phyloP scores from a whole-genome alignment of 92 coral and sea anemone species.

The Plumapathes pennacea region DNA sequence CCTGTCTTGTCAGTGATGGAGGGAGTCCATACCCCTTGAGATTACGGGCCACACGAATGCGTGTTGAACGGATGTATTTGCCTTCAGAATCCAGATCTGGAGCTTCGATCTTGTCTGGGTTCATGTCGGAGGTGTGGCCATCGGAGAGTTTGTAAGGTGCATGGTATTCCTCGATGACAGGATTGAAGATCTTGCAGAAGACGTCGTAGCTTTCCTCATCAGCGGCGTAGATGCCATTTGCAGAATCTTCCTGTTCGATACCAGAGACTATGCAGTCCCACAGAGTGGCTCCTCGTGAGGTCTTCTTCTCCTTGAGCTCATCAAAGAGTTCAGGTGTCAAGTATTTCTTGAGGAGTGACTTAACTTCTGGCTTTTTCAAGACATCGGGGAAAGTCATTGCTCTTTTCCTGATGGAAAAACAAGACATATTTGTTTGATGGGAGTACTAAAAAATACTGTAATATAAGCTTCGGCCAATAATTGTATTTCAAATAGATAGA shows the following conservation, averaged over 20 bases:
- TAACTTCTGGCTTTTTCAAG: slow-evolving; percentile 48
- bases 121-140: slow-evolving; percentile 79
- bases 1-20: slow-evolving; percentile 67
- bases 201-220: slow-evolving; percentile 69
- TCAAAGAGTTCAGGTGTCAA: slow-evolving; percentile 47
- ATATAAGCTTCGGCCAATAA: too few species aligned
- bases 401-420: too few species aligned
- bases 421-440: too few species aligned
- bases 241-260: slow-evolving; percentile 47
- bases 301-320: slow-evolving; percentile 56
- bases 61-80: slow-evolving; percentile 69
- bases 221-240: slow-evolving; percentile 53
- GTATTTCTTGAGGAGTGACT: slow-evolving; percentile 45
- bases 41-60: slow-evolving; percentile 92
- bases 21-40: slow-evolving; percentile 75
- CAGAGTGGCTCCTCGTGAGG: slow-evolving; percentile 30
- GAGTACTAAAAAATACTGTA: too few species aligned
- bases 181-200: slow-evolving; percentile 55
- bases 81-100: slow-evolving; percentile 73
- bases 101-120: slow-evolving; percentile 74
- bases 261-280: slow-evolving; percentile 66
- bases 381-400: slow-evolving; percentile 52
- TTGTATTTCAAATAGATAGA: too few species aligned
- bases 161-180: slow-evolving; percentile 80
- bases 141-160: slow-evolving; percentile 72